A percentile compares a stretch with the other conserved stretches of the same genome.
These are phyloP conservation scores for Charaxes varanes DNA, from an alignment of 1,140 invertebrate species.

Conservation along the genomic window DNA sequence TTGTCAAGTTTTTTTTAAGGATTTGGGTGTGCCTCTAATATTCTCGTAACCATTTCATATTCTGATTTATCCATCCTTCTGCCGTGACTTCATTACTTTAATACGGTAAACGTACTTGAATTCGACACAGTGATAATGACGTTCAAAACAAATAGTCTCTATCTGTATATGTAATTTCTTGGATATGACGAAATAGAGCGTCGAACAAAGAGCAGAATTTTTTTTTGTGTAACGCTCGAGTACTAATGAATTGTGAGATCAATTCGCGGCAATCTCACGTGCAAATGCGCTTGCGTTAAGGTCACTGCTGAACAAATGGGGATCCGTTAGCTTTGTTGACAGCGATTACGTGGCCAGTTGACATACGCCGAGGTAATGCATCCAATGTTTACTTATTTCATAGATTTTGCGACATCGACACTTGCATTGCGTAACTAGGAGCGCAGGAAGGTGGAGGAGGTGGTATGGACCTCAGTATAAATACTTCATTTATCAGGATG, in stretches of 20 bases:
- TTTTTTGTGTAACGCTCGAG: conserved; percentile 20
- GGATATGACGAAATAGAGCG: conserved; percentile 13
- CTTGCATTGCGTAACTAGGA: conserved; percentile 55
- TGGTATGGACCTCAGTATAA: conserved; percentile 49
- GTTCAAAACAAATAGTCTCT: conserved; percentile 19
- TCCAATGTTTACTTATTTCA: conserved; percentile 69
- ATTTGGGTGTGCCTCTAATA: too few relatives aligned
- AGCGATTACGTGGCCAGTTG: conserved; percentile 58
- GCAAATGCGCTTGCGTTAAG: conserved; percentile 32
- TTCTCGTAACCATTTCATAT: too few relatives aligned
- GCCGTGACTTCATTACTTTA: too few relatives aligned
- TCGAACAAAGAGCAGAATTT: conserved; percentile 12
- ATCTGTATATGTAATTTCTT: conserved; percentile 14
- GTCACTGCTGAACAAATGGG: conserved; percentile 54
- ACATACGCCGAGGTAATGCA: conserved; percentile 67
- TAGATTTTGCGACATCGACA: conserved; percentile 65
- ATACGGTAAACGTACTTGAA: conserved; percentile 8
- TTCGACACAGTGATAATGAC: conserved; percentile 13
- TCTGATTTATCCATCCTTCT: too few relatives aligned
- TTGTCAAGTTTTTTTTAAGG: too few relatives aligned
- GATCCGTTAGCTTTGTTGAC: conserved; percentile 61
- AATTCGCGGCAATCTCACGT: conserved; percentile 12
- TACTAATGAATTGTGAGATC: conserved; percentile 18
- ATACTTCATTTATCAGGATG: conserved; percentile 58
- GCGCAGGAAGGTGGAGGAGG: conserved; percentile 54